Percentiles rank a stretch among this genome's conserved stretches.
phyloP scores from a whole-genome alignment of 1,140 invertebrate genomes.

The Drosophila setifemur region DNA sequence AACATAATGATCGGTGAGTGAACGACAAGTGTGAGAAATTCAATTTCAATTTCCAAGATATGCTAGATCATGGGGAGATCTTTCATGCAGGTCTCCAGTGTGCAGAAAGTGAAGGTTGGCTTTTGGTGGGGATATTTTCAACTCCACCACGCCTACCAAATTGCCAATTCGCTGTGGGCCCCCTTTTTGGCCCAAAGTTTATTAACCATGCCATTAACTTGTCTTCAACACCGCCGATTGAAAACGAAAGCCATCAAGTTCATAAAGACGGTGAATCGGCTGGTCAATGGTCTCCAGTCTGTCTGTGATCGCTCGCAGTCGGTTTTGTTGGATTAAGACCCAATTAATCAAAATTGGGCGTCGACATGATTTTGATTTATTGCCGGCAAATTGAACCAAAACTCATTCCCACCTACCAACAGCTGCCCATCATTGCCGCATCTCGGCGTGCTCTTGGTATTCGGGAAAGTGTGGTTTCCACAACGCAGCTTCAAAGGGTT shows the following conservation, averaged over 20 bases:
- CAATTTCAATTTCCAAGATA: conserved; percentile 60
- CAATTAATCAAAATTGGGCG: conserved; percentile 53
- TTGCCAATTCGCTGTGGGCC: conserved; percentile 22
- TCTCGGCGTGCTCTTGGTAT: too few species aligned
- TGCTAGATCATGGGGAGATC: not conserved
- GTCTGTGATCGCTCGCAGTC: conserved; percentile 15
- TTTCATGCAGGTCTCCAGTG: not conserved
- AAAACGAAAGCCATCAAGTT: conserved; percentile 65
- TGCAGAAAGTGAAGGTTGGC: conserved; percentile 50
- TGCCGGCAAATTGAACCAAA: conserved; percentile 28
- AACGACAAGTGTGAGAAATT: conserved; percentile 78
- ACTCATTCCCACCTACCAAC: not conserved
- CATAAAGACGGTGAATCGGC: conserved; percentile 24
- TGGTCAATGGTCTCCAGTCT: conserved; percentile 26
- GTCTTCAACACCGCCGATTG: conserved; percentile 33
- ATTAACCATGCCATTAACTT: conserved; percentile 52
- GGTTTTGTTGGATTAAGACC: conserved; percentile 34
- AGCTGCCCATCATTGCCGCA: conserved; percentile 7
- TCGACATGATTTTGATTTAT: conserved; percentile 45
- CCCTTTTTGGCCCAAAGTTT: conserved; percentile 22
- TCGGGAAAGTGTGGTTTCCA: conserved; percentile 24
- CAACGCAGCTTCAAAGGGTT: conserved; percentile 8
- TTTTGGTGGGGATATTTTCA: conserved; percentile 21
- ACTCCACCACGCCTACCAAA: conserved; percentile 55
- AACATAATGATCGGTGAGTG: conserved; percentile 49